Percentiles rank a stretch among this genome's conserved stretches.
phyloP scores from a whole-genome alignment of 1,140 invertebrate species.

The Cyclargus thomasi region DNA sequence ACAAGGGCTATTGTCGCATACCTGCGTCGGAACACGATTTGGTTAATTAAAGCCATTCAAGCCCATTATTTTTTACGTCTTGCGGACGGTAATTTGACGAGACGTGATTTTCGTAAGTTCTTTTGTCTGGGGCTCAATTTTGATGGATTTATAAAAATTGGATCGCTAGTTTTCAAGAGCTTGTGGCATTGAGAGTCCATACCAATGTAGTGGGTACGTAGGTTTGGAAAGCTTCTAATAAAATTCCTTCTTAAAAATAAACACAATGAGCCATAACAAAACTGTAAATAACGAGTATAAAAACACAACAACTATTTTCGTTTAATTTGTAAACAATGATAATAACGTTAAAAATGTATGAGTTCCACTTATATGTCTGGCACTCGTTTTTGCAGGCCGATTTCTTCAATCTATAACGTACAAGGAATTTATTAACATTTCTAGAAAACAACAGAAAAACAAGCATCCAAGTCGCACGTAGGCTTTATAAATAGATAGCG shows the following conservation, averaged over 20 bases:
- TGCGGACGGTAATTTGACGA: neutral
- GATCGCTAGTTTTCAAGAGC: neutral
- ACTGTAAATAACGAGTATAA: neutral
- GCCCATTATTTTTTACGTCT: neutral
- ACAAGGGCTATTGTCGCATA: constrained; percentile 85
- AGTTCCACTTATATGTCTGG: neutral
- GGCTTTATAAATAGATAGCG: constrained; percentile 9
- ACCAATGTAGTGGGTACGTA: too few species aligned
- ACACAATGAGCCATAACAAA: neutral
- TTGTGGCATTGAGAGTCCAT: neutral
- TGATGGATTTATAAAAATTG: neutral
- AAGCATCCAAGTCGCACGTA: constrained; percentile 5
- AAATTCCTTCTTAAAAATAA: neutral
- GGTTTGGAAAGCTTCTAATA: neutral
- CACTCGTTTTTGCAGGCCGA: neutral
- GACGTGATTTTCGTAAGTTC: neutral
- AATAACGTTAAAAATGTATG: constrained; percentile 2
- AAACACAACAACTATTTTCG: neutral
- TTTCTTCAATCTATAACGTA: constrained; percentile 9
- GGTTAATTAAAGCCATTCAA: neutral
- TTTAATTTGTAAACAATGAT: constrained; percentile 4
- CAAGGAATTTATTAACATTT: constrained; percentile 1
- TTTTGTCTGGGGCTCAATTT: neutral
- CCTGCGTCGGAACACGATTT: constrained; percentile 52
- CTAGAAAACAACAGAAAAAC: constrained; percentile 15